phyloP scores from a whole-genome alignment of 2,113 vertebrate species.

The Vombatus ursinus region DNA sequence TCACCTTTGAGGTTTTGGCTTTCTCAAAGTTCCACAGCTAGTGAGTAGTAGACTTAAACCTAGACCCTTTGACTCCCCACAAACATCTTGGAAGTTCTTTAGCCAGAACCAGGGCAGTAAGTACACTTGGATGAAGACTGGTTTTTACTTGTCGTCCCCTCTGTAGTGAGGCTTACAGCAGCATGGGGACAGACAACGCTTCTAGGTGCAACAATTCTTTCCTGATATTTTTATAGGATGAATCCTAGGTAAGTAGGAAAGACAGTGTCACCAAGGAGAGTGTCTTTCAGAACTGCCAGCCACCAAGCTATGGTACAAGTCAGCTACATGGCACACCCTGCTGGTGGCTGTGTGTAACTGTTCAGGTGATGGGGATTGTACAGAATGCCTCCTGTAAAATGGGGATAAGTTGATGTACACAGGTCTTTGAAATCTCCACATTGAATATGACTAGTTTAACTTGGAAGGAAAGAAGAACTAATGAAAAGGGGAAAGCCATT shows the following conservation, averaged over 20 bases:
- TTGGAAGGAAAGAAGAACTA: slow-evolving; percentile 18
- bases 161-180: neutral
- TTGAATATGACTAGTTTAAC: neutral
- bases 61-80: neutral
- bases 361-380: neutral
- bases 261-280: neutral
- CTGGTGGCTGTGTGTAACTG: neutral
- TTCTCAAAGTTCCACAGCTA: neutral
- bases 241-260: neutral
- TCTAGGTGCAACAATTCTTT: neutral
- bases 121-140: neutral
- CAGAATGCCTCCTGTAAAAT: neutral
- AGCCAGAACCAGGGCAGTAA: neutral
- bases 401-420: neutral
- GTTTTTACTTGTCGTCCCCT: neutral
- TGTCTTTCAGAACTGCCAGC: neutral
- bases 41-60: neutral
- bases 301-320: neutral
- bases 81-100: neutral
- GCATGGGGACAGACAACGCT: neutral
- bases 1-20: neutral
- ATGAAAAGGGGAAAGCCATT: neutral
- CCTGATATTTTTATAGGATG: neutral
- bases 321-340: neutral
- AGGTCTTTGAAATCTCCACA: neutral